A percentile compares a stretch with the other conserved stretches of the same genome.
phyloP scores from a whole-genome alignment of 2,888 invertebrate genomes.

The Scaptomyza polygonia region DNA sequence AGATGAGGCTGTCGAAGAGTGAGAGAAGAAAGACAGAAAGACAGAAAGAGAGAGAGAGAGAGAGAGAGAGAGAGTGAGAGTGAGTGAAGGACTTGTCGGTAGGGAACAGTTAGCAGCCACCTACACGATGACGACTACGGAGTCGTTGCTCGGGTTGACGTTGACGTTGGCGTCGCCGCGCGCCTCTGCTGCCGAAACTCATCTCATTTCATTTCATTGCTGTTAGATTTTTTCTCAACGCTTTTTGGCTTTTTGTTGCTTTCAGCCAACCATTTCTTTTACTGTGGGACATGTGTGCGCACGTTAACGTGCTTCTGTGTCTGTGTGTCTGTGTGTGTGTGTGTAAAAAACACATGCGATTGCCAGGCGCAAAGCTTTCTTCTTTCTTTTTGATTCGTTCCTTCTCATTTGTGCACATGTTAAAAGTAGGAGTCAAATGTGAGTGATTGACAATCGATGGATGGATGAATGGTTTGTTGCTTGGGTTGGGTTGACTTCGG shows the following conservation, averaged over 20 bases:
- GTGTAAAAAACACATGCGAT: constrained; percentile 35
- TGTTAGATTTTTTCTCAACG: constrained; percentile 47
- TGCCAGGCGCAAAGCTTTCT: constrained; percentile 39
- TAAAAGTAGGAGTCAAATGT: constrained; percentile 51
- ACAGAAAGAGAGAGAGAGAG: neutral
- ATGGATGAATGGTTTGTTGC: constrained; percentile 30
- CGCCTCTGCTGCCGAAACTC: constrained; percentile 52
- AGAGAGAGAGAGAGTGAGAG: constrained; percentile 2
- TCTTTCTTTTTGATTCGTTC: constrained; percentile 42
- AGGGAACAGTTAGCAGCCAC: constrained; percentile 37
- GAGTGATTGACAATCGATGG: constrained; percentile 80
- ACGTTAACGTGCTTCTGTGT: no score
- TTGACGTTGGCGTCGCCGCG: constrained; percentile 34
- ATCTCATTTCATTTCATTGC: constrained; percentile 64
- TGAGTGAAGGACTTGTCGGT: neutral
- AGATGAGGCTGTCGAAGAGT: constrained; percentile 18
- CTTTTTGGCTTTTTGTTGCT: constrained; percentile 47
- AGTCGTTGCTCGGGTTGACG: constrained; percentile 40
- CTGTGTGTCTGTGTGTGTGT: constrained; percentile 32
- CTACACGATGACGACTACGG: constrained; percentile 57
- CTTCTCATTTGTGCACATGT: constrained; percentile 72
- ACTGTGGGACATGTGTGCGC: constrained; percentile 48
- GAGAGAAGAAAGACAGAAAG: constrained; percentile 12
- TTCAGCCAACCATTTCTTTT: constrained; percentile 65
- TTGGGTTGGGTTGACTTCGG: neutral